A percentile compares a stretch with the other conserved stretches of the same genome.
Conservation (phyloP, 2,113 vertebrate genomes). For the Chloroceryle aenea region DNA sequence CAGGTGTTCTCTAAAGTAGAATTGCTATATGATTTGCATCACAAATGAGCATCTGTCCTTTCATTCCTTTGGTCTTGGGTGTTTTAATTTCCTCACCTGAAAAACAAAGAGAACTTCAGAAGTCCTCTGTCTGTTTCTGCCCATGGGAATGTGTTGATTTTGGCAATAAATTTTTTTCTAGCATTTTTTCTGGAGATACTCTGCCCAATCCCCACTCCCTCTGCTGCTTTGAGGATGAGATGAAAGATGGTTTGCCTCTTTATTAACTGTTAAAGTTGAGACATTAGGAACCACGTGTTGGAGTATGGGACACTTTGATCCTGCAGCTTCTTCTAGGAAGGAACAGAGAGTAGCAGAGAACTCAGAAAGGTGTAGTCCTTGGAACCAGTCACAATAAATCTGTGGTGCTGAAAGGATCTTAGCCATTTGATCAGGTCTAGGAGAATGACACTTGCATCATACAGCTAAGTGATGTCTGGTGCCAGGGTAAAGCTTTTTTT, state of each 20-base stretch:
- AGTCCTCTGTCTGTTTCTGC: background rate
- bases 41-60: background rate
- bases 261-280: background rate
- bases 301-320: background rate
- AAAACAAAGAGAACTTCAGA: background rate
- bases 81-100: background rate
- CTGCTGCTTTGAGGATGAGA: background rate
- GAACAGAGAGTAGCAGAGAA: background rate
- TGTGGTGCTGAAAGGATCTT: background rate
- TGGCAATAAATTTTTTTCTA: background rate
- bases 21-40: background rate
- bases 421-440: background rate
- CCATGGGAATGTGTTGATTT: background rate
- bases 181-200: background rate
- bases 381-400: background rate
- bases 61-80: background rate
- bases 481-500: background rate
- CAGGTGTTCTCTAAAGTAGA: background rate
- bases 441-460: background rate
- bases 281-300: background rate
- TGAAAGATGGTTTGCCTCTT: background rate
- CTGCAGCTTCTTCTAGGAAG: background rate
- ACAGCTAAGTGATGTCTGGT: background rate
- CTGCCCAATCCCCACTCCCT: background rate
- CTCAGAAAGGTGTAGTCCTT: background rate